Evolutionary conservation across 2,113 vertebrate species (phyloP), one percentile per base, ranked within the genome.

Genomic region (Campylorhamphus procurvoides): DNA sequence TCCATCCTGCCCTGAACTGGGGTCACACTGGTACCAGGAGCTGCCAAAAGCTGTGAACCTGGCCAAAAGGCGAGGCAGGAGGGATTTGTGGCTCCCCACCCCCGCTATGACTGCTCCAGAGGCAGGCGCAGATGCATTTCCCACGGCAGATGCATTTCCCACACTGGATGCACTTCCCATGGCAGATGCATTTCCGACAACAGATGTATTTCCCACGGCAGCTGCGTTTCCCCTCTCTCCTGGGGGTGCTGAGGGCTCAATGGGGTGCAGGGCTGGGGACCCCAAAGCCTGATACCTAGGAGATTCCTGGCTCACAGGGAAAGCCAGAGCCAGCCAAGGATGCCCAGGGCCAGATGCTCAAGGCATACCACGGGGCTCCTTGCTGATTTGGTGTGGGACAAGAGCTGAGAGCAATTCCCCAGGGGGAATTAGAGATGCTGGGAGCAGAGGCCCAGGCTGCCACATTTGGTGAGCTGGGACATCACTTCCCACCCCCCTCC

Each of bases 71-170:
- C 6, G 0, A 90, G 60, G 84, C 76, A 35, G 29, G 31, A 86
- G 87, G 71, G 58, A n/a, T 47, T 25, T 0, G 15, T 1, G 22
- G 59, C 31, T 88, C 62, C 19, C 79, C 10, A 1, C 71, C 82
- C 78, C 85, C 28, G 0, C 52, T 22, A 24, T 71, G 50, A 10
- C 35, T 9, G 66, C 86, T 77, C 46, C 73, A 13, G 59, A 47
- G 87, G 44, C 75, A 18, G 15, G 60, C 3, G 0, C 71, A 28
- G 87, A 59, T 81, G 92, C 84, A 89, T 82, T 94, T 96, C 95
- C 95, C 95, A 93, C 35, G 27, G 58, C 49, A 66, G 73, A 49
- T 90, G 94, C 83, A 72, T 91, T 89, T 93, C 90, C 84, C 81
- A 87, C 76, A 69, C 12, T 15, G 19, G 86, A 71, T 69, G 82